Base-by-base conservation (phyloP, 2,113 vertebrate species). In the Loxodonta africana region DNA sequence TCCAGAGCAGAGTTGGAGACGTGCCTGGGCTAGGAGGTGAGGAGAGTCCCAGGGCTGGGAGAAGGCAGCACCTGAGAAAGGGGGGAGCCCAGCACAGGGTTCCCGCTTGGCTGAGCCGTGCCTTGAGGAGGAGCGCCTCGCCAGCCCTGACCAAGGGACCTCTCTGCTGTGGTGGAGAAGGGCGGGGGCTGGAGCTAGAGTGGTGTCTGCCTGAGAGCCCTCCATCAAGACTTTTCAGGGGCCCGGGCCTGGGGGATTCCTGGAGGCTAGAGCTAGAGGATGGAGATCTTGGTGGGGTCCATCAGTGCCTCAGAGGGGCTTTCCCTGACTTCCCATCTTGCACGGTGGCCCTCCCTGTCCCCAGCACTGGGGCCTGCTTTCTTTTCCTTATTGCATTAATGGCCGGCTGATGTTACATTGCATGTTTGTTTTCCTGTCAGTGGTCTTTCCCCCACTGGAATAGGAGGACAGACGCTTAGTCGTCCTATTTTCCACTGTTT, bases 371-470 rank as follows among this genome's bases (percentile, higher is more conserved):
- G 33, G 21, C 63, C 71, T 84, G 44, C 48, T 17, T 37, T 1
- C 37, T 30, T 71, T 81, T 20, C 57, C 21, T 71, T 4, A 1
- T 1, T 9, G 10, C 63, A 3, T 4, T 2, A 2, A 8, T 21
- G 80, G 30, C 25, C 7, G 0, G 11, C 15, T 51, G 25, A 20
- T n/a, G 62, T 44, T 21, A 25, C 0, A 0, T 12, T 62, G 0
- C 1, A 0, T 63, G 17, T 60, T 83, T 11, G 20, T 26, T 44
- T 88, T 67, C 18, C 3, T 44, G 2, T 11, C 28, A 20, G n/a
- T 33, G 62, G 69, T 46, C 44, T 48, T 30, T 71, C 41, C 33
- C 18, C 2, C 5, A 0, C 76, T 33, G 63, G n/a, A 63, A 9
- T 18, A 18, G 77, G 44, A n/a, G 71, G 44, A 14, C n/a, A 20